These are phyloP conservation scores for Bungarus multicinctus DNA, from an alignment of 2,113 vertebrate species.

Conservation along the genomic window DNA sequence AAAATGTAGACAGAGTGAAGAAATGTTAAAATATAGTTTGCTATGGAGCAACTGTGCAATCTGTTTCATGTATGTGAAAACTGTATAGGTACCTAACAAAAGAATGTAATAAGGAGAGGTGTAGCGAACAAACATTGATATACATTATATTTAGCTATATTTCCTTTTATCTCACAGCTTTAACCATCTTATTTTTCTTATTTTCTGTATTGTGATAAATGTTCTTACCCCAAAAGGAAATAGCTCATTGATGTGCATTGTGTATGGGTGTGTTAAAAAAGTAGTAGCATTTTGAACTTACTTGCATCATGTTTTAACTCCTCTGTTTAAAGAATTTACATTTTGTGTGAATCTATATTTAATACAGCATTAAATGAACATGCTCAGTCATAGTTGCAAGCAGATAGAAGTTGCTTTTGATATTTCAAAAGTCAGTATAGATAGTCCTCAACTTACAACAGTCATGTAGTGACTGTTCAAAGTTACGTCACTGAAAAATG, in stretches of 20 bases:
- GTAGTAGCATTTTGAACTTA: not conserved
- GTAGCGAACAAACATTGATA: not conserved
- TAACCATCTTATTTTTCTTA: not conserved
- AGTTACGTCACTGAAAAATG: no score
- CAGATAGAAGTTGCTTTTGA: not conserved
- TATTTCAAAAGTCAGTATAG: not conserved
- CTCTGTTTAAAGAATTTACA: not conserved
- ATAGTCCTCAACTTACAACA: no score
- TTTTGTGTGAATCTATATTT: not conserved
- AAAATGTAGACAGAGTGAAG: not conserved
- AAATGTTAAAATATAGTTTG: not conserved
- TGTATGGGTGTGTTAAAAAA: not conserved
- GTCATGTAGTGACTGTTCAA: no score
- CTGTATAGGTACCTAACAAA: not conserved
- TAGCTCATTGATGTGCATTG: not conserved
- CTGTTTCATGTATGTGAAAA: not conserved
- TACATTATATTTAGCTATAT: not conserved
- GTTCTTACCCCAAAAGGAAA: not conserved
- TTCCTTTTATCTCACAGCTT: not conserved
- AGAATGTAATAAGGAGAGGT: not conserved
- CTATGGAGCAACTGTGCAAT: not conserved
- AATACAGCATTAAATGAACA: not conserved
- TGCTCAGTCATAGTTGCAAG: not conserved
- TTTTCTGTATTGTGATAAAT: not conserved
- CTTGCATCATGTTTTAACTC: not conserved